Percentiles rank a stretch among this genome's conserved stretches.
These are phyloP conservation scores for Mimas tiliae DNA, from an alignment of 2,888 invertebrate species.

Conservation along the genomic window DNA sequence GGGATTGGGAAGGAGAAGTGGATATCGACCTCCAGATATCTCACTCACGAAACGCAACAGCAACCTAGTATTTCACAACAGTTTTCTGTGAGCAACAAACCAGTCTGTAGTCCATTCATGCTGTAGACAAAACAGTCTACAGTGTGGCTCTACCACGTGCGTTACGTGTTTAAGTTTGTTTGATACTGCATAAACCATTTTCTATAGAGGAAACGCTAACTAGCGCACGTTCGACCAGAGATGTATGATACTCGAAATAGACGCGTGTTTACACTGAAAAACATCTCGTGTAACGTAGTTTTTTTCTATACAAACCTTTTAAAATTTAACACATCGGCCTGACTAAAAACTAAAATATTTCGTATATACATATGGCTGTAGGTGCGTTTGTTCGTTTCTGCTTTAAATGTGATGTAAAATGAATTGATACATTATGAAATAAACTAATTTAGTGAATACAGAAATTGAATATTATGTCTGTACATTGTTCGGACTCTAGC, in stretches of 20 bases:
- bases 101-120: too few relatives aligned
- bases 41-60: too few relatives aligned
- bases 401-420: background rate
- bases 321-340: background rate
- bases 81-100: too few relatives aligned
- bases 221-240: constrained; percentile 10
- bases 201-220: constrained; percentile 10
- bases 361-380: background rate
- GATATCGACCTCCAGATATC: too few relatives aligned
- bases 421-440: background rate
- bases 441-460: background rate
- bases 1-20: too few relatives aligned
- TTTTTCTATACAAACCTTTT: constrained; percentile 18
- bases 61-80: too few relatives aligned
- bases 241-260: constrained; percentile 12
- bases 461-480: background rate
- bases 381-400: background rate
- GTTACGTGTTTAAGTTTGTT: background rate
- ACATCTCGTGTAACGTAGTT: background rate
- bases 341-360: constrained; percentile 2
- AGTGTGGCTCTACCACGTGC: too few relatives aligned
- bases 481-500: background rate
- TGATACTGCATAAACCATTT: background rate
- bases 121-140: too few relatives aligned
- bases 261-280: constrained; percentile 9